A percentile compares a stretch with the other conserved stretches of the same genome.
Evolutionary conservation across 2,113 vertebrate species (phyloP).

Genomic region (Diphyllodes magnificus): DNA sequence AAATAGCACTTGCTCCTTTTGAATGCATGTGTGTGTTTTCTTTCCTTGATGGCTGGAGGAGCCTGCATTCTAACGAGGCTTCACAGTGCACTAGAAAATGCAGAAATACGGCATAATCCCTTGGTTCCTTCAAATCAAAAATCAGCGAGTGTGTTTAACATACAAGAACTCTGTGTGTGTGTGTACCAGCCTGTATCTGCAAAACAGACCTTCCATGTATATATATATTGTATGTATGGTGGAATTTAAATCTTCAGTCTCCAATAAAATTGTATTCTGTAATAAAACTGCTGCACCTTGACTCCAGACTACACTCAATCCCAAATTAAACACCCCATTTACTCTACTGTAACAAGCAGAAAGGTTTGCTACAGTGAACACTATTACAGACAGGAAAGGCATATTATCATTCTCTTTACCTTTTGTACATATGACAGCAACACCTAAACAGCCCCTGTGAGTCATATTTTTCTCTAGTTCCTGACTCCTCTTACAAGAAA

Average conservation of each 20-base stretch:
- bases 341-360: slow-evolving; percentile 64
- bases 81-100: slow-evolving; percentile 15
- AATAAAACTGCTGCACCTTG: slow-evolving; percentile 73
- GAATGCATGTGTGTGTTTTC: neutral
- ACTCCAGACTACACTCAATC: slow-evolving; percentile 67
- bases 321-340: slow-evolving; percentile 75
- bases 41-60: neutral
- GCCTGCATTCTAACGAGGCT: neutral
- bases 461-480: slow-evolving; percentile 28
- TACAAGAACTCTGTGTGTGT: neutral
- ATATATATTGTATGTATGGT: slow-evolving; percentile 13
- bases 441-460: slow-evolving; percentile 14
- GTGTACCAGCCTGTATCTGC: neutral
- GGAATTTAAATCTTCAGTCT: slow-evolving; percentile 71
- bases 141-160: slow-evolving; percentile 37
- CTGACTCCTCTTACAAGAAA: neutral
- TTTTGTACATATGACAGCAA: slow-evolving; percentile 5
- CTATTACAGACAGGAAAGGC: slow-evolving; percentile 48
- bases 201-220: slow-evolving; percentile 45
- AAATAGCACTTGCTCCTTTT: slow-evolving; percentile 21
- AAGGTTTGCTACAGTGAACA: slow-evolving; percentile 63
- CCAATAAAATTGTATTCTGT: slow-evolving; percentile 69
- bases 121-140: slow-evolving; percentile 41
- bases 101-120: slow-evolving; percentile 34
- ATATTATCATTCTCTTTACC: slow-evolving; percentile 50